Conservation (phyloP, 1,140 invertebrate species). For the Neotoxoptera formosana region DNA sequence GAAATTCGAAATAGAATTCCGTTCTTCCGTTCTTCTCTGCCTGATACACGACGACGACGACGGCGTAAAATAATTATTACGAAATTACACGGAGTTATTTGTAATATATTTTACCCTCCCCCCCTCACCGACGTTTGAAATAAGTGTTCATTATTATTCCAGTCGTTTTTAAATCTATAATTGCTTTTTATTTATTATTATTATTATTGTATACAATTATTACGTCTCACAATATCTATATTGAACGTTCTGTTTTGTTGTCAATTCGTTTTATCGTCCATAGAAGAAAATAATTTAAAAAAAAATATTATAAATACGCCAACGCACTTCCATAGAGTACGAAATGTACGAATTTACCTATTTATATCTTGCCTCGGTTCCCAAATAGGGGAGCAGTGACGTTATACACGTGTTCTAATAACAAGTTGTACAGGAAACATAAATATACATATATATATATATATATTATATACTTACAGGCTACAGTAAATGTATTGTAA, state of each 20-base stretch:
- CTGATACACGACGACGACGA: neutral
- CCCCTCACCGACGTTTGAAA: neutral
- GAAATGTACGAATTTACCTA: neutral
- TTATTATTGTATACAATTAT: no score
- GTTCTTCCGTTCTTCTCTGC: neutral
- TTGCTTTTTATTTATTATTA: neutral
- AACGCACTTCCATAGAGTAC: neutral
- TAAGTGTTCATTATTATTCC: neutral
- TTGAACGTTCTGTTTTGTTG: neutral
- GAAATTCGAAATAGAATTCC: conserved; percentile 13
- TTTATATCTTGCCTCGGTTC: neutral
- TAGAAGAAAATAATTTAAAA: neutral
- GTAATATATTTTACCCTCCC: neutral
- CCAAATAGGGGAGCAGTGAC: neutral
- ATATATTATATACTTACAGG: neutral
- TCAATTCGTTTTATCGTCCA: neutral
- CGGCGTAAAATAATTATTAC: neutral
- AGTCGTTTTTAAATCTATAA: neutral
- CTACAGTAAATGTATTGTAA: neutral
- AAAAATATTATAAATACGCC: neutral
- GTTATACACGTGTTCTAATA: neutral
- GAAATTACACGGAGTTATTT: neutral
- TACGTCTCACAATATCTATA: no score
- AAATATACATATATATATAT: no score
- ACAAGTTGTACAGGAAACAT: neutral